Base-by-base conservation (phyloP, 2,888 invertebrate genomes). In the Eupeodes latifasciatus region DNA sequence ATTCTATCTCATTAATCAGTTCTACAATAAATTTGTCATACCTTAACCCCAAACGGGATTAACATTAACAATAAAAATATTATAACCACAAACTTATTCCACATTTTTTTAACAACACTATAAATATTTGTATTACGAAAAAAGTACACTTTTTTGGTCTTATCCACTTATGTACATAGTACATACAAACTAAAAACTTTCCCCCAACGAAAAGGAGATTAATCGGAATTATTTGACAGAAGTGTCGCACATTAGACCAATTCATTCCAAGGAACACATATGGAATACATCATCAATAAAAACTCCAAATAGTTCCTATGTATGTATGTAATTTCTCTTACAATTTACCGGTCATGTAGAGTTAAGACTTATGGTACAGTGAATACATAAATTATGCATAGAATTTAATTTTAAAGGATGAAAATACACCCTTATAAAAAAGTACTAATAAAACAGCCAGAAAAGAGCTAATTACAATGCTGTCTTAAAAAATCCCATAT, bases 111-210 rank as follows among this genome's bases (percentile, higher is more conserved):
- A 2, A 14, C 9, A 71, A 71, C 16, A 12, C 6, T 16, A 12
- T 1, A 36, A 36, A 53, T 19, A 55, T 4, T 44, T 47, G 51
- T 53, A 64, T 19, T 19, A 7, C 19, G 27, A 16, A 69, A 59
- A 9, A 55, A 55, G 49, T 34, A 14, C 67, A 49, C 27, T 62
- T 19, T 10, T 4, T 64, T 44, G 62, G 44, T 66, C 69, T 11
- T 4, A 51, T 79, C 67, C 55, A 59, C 87, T 88, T 88, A n/a
- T n/a, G n/a, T n/a, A 88, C 84, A 81, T 88, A 88, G 69, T 84
- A 44, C 44, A 81, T 11, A 40, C 77, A 80, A 53, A 74, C 81
- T 81, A 40, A 81, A 59, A 88, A 55, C 67, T 84, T 77, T 61
- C 77, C 81, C 5, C 51, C 55, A 53, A 88, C 77, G 47, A 88